A percentile compares a stretch with the other conserved stretches of the same genome.
Evolutionary conservation across 2,888 invertebrate species (phyloP).

Genomic region (Hypsopygia costalis): DNA sequence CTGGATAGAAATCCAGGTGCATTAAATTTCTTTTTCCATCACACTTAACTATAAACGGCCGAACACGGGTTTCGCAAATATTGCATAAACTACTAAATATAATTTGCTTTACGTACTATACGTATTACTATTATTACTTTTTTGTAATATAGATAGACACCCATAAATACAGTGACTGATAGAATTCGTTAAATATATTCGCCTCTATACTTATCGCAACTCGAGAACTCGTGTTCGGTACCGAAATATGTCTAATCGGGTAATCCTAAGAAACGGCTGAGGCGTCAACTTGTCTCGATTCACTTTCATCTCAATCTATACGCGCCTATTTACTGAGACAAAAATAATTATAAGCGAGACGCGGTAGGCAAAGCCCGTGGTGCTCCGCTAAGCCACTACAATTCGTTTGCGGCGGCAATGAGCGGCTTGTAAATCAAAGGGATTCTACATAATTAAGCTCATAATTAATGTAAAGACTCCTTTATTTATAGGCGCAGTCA

Average conservation of each 20-base stretch:
- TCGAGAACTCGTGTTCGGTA: conserved; percentile 19
- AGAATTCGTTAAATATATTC: too few species aligned
- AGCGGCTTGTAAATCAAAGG: conserved; percentile 79
- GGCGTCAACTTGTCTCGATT: conserved; percentile 65
- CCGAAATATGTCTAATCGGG: conserved; percentile 36
- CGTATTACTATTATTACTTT: neutral
- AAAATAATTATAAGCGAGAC: conserved; percentile 72
- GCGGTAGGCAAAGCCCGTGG: conserved; percentile 57
- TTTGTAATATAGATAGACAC: too few species aligned
- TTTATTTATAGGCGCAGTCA: conserved; percentile 75
- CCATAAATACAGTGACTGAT: too few species aligned
- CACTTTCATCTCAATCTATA: conserved; percentile 70
- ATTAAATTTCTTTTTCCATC: too few species aligned
- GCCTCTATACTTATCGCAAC: conserved; percentile 23
- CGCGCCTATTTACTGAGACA: conserved; percentile 52
- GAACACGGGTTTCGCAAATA: too few species aligned
- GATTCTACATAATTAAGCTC: conserved; percentile 78
- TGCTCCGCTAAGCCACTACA: conserved; percentile 74
- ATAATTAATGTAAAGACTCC: conserved; percentile 77
- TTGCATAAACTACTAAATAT: neutral
- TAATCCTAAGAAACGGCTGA: conserved; percentile 64
- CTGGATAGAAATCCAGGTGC: too few species aligned
- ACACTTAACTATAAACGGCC: too few species aligned
- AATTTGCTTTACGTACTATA: neutral
- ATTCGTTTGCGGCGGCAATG: conserved; percentile 76